These are phyloP conservation scores for Hetaerina americana DNA, from an alignment of 1,140 invertebrate genomes.

Conservation along the genomic window DNA sequence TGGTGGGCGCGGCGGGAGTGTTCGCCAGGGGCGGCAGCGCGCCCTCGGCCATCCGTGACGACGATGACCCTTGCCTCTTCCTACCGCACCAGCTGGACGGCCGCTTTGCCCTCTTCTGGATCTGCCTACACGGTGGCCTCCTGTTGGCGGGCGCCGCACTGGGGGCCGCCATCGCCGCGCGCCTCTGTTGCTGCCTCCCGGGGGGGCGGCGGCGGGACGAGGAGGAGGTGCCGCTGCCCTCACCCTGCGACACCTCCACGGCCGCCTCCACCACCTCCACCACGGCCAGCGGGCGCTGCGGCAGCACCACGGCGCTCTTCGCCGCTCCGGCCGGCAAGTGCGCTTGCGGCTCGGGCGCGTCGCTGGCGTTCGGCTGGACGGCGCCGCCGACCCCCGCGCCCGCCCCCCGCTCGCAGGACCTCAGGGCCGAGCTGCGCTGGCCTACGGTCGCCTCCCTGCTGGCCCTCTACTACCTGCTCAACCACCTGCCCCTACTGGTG, in stretches of 20 bases:
- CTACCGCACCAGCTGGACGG: conserved; percentile 33
- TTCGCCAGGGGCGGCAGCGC: conserved; percentile 20
- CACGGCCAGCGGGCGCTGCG: conserved; percentile 27
- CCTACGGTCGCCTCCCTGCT: conserved; percentile 33
- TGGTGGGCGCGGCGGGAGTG: conserved; percentile 33
- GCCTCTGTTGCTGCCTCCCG: neutral
- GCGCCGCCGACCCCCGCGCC: neutral
- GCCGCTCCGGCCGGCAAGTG: neutral
- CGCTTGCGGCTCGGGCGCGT: neutral
- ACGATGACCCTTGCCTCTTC: conserved; percentile 26
- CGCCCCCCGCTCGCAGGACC: conserved; percentile 15
- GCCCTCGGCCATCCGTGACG: conserved; percentile 20
- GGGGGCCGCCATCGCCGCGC: conserved; percentile 18
- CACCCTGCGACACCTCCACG: conserved; percentile 34
- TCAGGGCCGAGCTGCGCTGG: conserved; percentile 29
- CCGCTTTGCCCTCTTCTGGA: conserved; percentile 35
- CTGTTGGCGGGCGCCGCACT: conserved; percentile 27
- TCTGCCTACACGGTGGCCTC: conserved; percentile 31
- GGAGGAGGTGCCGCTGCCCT: conserved; percentile 19
- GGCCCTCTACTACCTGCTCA: conserved; percentile 35
- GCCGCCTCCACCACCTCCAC: conserved; percentile 30
- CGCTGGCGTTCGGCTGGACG: conserved; percentile 1
- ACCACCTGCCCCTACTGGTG: conserved; percentile 41
- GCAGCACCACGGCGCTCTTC: conserved; percentile 18
- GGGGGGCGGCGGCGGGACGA: neutral